These are phyloP conservation scores for Cheilinus undulatus DNA, from an alignment of 2,113 vertebrate species.

Conservation along the genomic window DNA sequence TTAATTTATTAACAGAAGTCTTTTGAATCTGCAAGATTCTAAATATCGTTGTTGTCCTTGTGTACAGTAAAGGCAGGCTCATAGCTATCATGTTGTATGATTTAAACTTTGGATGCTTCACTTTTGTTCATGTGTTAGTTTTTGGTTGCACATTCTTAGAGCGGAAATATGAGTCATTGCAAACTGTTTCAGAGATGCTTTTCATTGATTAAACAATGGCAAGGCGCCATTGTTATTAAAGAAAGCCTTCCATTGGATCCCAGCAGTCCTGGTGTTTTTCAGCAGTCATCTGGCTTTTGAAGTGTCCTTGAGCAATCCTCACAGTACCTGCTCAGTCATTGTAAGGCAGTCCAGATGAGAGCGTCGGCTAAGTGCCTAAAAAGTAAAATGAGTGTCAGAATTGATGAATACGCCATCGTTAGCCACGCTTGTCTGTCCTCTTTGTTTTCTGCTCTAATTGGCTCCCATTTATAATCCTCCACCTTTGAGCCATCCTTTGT, in stretches of 20 bases:
- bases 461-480: conserved; percentile 49
- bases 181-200: neutral
- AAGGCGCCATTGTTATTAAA: neutral
- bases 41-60: no score
- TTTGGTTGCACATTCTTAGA: no score
- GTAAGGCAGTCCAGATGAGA: conserved; percentile 15
- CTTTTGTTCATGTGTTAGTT: no score
- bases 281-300: conserved; percentile 10
- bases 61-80: no score
- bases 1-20: no score
- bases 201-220: neutral
- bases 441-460: conserved; percentile 48
- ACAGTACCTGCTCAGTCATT: conserved; percentile 20
- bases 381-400: conserved; percentile 46
- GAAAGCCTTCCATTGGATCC: neutral
- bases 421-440: conserved; percentile 38
- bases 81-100: neutral
- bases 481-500: conserved; percentile 43
- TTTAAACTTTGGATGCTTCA: no score
- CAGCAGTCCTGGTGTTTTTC: neutral
- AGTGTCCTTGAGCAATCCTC: conserved; percentile 31
- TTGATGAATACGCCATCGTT: conserved; percentile 47
- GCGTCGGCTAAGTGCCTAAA: conserved; percentile 22
- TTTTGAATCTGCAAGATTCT: no score
- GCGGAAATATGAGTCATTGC: neutral